Evolutionary conservation across 2,888 invertebrate species (phyloP).

Genomic region (Ethmia dodecea): DNA sequence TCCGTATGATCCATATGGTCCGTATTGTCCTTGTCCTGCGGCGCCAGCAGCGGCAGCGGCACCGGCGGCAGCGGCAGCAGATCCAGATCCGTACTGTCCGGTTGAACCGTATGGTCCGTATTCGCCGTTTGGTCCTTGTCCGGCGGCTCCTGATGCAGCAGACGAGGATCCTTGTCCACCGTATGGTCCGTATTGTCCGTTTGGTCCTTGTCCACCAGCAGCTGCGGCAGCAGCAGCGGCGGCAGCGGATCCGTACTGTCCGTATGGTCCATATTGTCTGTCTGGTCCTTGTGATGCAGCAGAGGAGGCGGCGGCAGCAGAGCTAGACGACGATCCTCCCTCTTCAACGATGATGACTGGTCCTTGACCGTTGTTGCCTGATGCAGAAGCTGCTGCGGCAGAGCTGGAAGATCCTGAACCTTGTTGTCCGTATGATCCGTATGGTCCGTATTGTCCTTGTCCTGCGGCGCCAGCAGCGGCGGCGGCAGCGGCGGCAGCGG

Average conservation of each 20-base stretch:
- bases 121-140: neutral
- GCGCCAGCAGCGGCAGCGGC: conserved; percentile 2
- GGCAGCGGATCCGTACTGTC: conserved; percentile 5
- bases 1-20: neutral
- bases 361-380: neutral
- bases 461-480: neutral
- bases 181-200: conserved; percentile 9
- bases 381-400: neutral
- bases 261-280: conserved; percentile 7
- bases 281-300: neutral
- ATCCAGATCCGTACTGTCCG: conserved; percentile 10
- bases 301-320: conserved; percentile 4
- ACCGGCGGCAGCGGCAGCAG: conserved; percentile 1
- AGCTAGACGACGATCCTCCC: neutral
- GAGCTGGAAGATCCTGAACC: neutral
- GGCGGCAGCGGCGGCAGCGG: neutral
- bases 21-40: neutral
- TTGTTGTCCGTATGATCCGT: neutral
- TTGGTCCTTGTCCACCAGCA: neutral
- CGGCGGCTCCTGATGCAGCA: conserved; percentile 2
- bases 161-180: too few species aligned
- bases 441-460: neutral
- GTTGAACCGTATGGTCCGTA: conserved; percentile 7
- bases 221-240: conserved; percentile 9
- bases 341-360: neutral